Percentiles rank a stretch among this genome's conserved stretches.
phyloP scores from a whole-genome alignment of 2,888 invertebrate species.

The Caenorhabditis parvicauda region DNA sequence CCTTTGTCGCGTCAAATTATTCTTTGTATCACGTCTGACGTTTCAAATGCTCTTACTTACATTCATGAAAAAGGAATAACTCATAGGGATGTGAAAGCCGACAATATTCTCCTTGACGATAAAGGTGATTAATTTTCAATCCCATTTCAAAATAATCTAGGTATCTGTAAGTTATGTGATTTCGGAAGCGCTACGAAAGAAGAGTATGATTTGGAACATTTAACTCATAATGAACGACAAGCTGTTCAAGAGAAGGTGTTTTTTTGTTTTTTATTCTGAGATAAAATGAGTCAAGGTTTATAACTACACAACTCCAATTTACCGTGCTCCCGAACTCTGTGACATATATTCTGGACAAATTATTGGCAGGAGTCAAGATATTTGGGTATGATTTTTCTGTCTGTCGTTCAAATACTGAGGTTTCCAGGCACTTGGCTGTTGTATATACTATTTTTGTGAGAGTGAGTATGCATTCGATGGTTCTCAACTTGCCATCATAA shows the following conservation, averaged over 20 bases:
- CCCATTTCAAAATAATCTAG: not conserved
- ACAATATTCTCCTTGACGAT: conserved; percentile 26
- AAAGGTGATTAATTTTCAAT: conserved; percentile 11
- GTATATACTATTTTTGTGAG: conserved; percentile 23
- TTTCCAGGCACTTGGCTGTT: conserved; percentile 21
- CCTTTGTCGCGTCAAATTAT: not conserved
- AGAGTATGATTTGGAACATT: conserved; percentile 14
- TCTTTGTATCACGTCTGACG: conserved; percentile 15
- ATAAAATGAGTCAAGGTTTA: conserved; percentile 10
- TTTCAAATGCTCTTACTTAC: conserved; percentile 16
- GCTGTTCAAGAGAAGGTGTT: conserved; percentile 23
- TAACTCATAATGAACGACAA: conserved; percentile 16
- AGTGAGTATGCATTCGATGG: conserved; percentile 31
- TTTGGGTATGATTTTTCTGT: conserved; percentile 18
- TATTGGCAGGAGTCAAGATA: conserved; percentile 25
- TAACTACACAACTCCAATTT: conserved; percentile 28
- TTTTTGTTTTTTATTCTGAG: not conserved
- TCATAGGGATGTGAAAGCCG: conserved; percentile 29
- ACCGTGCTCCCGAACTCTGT: conserved; percentile 25
- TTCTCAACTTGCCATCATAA: conserved; percentile 21
- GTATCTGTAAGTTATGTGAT: conserved; percentile 18
- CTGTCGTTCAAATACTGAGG: no score
- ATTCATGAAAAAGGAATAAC: conserved; percentile 16
- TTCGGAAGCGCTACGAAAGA: conserved; percentile 29
- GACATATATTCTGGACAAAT: conserved; percentile 26